Percentiles rank a stretch among this genome's conserved stretches.
phyloP scores from a whole-genome alignment of 1,140 invertebrate species.

The Drosophila kohkoa region DNA sequence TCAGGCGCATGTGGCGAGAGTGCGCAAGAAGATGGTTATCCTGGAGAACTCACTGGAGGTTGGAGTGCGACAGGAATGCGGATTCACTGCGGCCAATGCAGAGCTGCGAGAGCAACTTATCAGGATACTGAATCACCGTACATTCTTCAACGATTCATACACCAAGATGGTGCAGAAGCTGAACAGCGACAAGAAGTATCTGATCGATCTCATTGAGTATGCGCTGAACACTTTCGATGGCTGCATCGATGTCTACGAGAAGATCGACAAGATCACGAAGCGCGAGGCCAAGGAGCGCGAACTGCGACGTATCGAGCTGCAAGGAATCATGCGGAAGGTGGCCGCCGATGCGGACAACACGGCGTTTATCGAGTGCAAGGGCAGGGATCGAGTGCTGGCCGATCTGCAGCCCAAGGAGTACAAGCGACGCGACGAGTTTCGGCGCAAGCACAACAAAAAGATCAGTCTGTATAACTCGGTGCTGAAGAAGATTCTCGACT shows the following conservation, averaged over 20 bases:
- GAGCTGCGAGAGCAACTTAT: conserved; percentile 70
- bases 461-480: conserved; percentile 74
- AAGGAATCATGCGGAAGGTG: conserved; percentile 74
- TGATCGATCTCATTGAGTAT: conserved; percentile 73
- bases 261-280: conserved; percentile 66
- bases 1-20: conserved; percentile 52
- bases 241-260: conserved; percentile 73
- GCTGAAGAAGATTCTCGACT: conserved; percentile 71
- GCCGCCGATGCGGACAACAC: conserved; percentile 71
- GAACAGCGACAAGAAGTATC: conserved; percentile 77
- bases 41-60: conserved; percentile 74
- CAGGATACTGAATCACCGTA: conserved; percentile 68
- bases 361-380: conserved; percentile 74
- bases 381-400: conserved; percentile 56
- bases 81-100: conserved; percentile 65
- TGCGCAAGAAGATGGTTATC: conserved; percentile 64
- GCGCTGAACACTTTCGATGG: conserved; percentile 72
- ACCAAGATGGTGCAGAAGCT: conserved; percentile 74
- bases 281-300: conserved; percentile 69
- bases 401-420: conserved; percentile 75
- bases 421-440: conserved; percentile 64
- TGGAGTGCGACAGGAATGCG: conserved; percentile 68
- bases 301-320: conserved; percentile 62
- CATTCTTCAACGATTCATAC: conserved; percentile 72
- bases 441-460: conserved; percentile 67